Conservation (phyloP, 2,888 invertebrate genomes). For the Lithosia quadra region DNA sequence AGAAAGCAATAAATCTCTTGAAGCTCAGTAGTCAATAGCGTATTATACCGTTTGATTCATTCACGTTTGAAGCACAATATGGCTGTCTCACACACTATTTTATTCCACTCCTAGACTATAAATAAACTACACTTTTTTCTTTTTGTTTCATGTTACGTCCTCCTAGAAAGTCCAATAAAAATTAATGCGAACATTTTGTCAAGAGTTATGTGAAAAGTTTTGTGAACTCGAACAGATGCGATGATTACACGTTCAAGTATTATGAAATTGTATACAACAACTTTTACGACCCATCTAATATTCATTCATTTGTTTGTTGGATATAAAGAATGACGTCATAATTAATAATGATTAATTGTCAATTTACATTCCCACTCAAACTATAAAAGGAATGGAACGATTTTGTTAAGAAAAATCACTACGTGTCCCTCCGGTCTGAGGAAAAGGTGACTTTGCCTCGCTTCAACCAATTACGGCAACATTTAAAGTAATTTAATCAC, state of each 20-base stretch:
- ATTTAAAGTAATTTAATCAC: conserved; percentile 74
- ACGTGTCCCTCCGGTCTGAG: conserved; percentile 30
- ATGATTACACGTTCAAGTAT: conserved; percentile 34
- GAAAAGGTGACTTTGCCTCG: conserved; percentile 40
- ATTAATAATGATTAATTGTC: conserved; percentile 58
- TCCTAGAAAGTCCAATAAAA: conserved; percentile 46
- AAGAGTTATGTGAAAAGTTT: conserved; percentile 45
- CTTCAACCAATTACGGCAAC: conserved; percentile 71
- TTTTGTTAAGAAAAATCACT: conserved; percentile 43
- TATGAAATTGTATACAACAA: conserved; percentile 37
- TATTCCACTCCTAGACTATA: conserved; percentile 38
- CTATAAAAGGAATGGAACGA: conserved; percentile 34
- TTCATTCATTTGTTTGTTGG: conserved; percentile 54
- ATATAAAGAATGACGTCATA: conserved; percentile 56
- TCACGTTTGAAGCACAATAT: conserved; percentile 37
- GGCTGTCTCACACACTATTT: conserved; percentile 40
- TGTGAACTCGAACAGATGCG: conserved; percentile 47
- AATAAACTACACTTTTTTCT: conserved; percentile 39
- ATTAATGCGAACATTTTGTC: conserved; percentile 48
- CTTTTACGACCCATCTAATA: conserved; percentile 52
- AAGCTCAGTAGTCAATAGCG: conserved; percentile 33
- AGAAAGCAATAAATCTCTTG: conserved; percentile 27
- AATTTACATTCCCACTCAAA: conserved; percentile 50
- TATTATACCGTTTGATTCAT: conserved; percentile 27
- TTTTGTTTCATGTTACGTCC: conserved; percentile 34